Percentiles rank a stretch among this genome's conserved stretches.
Evolutionary conservation across 2,888 invertebrate genomes (phyloP).

Genomic region (Lasioglossum morio): DNA sequence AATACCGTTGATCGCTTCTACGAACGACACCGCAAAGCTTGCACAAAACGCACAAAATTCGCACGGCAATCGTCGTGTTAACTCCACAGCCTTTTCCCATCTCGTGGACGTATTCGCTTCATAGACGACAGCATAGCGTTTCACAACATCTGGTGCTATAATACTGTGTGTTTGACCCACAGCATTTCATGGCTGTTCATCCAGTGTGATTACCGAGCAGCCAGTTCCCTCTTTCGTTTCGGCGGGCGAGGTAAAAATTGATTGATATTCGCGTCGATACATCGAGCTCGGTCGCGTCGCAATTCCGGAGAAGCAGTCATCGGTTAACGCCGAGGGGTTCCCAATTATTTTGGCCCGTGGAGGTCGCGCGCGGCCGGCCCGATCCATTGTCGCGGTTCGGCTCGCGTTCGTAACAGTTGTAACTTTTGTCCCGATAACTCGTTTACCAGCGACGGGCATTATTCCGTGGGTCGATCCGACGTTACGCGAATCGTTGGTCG

Average conservation of each 20-base stretch:
- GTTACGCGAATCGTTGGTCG: conserved; percentile 54
- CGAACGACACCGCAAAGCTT: too few species aligned
- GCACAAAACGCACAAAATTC: too few species aligned
- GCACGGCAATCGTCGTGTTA: too few species aligned
- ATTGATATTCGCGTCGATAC: background rate
- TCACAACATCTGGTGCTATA: too few species aligned
- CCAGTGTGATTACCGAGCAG: background rate
- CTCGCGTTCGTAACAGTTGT: conserved; percentile 65
- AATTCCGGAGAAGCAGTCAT: background rate
- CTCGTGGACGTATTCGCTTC: too few species aligned
- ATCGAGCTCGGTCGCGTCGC: background rate
- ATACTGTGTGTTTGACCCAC: background rate
- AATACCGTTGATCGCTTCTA: too few species aligned
- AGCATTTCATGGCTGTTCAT: background rate
- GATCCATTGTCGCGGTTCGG: conserved; percentile 57
- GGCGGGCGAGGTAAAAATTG: background rate
- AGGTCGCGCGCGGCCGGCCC: conserved; percentile 17
- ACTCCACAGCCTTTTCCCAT: too few species aligned
- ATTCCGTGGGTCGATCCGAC: conserved; percentile 59
- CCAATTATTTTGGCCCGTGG: conserved; percentile 47
- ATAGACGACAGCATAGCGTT: too few species aligned
- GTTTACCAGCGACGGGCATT: conserved; percentile 65
- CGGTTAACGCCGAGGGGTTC: conserved; percentile 19
- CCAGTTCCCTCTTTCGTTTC: background rate
- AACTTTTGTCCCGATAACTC: conserved; percentile 69